phyloP scores from a whole-genome alignment of 2,113 vertebrate species.

The Pseudorasbora parva region DNA sequence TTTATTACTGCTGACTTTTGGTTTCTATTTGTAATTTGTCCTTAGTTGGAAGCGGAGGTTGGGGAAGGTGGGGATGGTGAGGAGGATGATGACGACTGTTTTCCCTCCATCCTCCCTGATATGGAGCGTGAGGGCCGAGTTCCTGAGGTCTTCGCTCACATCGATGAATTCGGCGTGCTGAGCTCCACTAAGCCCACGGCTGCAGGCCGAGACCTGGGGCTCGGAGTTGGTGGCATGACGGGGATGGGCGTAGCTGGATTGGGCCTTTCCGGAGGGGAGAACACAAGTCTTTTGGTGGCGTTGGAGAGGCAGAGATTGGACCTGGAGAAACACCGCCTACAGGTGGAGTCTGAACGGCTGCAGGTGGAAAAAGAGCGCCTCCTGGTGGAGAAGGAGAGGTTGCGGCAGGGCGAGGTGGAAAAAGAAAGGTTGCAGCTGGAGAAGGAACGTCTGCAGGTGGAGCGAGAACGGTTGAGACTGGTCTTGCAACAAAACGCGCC shows the following conservation, averaged over 20 bases:
- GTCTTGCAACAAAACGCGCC: constrained; percentile 75
- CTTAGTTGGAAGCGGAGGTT: constrained; percentile 66
- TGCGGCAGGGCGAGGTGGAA: constrained; percentile 84
- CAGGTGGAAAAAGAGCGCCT: constrained; percentile 89
- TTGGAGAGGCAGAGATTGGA: constrained; percentile 92
- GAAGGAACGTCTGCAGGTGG: constrained; percentile 86
- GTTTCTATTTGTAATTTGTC: constrained; percentile 24
- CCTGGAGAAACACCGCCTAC: constrained; percentile 87
- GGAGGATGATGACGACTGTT: constrained; percentile 89
- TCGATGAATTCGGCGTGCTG: constrained; percentile 84
- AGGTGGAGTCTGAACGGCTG: constrained; percentile 86
- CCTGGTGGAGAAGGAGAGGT: constrained; percentile 85
- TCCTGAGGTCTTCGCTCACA: constrained; percentile 83
- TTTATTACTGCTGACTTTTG: not conserved
- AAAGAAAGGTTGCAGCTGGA: constrained; percentile 87
- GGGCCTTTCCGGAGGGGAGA: constrained; percentile 70
- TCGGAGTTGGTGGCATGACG: constrained; percentile 25
- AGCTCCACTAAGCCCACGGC: constrained; percentile 79
- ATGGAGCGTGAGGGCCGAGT: constrained; percentile 83
- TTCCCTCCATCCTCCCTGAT: constrained; percentile 88
- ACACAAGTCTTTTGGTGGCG: constrained; percentile 82
- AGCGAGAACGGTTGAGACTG: constrained; percentile 84
- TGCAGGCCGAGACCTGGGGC: constrained; percentile 63
- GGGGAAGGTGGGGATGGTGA: constrained; percentile 62
- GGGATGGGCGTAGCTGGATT: constrained; percentile 30